Base-by-base conservation (phyloP, 2,113 vertebrate genomes). In the Syngnathus floridae region DNA sequence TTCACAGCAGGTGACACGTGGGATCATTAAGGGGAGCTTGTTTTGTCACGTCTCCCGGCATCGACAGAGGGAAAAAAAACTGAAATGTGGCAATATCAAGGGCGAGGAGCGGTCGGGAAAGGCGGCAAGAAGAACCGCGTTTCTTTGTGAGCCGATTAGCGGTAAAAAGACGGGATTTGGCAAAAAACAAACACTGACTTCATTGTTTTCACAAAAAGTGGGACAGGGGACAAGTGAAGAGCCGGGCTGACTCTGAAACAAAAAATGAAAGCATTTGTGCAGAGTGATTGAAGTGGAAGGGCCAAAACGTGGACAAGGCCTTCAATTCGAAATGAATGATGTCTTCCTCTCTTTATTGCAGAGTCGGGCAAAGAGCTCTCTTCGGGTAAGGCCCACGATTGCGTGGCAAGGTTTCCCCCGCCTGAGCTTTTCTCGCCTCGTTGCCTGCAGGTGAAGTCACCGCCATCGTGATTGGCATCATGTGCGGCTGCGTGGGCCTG, bases 401-500 rank as follows among this genome's bases (percentile, higher is more conserved):
- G 45, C 1, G 41, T 13, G 35, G 48, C 8, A 9, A 5, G 9
- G 8, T 37, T 19, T 40, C 13, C 37, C 40, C 59, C 5, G 12
- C 59, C 5, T 43, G 17, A 43, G n/a, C 4, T 60, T 40, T 21
- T 40, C 19, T 9, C 21, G 59, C 2, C 38, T 8, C 57, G 45
- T 11, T 1, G 31, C 4, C 14, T 57, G 35, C 77, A 92, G 91
- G 90, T 67, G 88, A 92, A 82, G 87, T 92, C 62, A 84, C 88
- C 38, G 89, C 91, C 11, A 83, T 91, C 52, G 89, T 90, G 40
- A 79, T 91, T 0, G 91, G 91, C 19, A 80, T 86, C 62, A 81
- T 91, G 75, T 91, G 88, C 59, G 90, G 90, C 65, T 90, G 90
- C 14, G 80, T 90, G 3, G 90, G 90, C 11, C 73, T 92, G 78